A percentile compares a stretch with the other conserved stretches of the same genome.
Evolutionary conservation across 2,888 invertebrate genomes (phyloP).

Genomic region (Aromia moschata): DNA sequence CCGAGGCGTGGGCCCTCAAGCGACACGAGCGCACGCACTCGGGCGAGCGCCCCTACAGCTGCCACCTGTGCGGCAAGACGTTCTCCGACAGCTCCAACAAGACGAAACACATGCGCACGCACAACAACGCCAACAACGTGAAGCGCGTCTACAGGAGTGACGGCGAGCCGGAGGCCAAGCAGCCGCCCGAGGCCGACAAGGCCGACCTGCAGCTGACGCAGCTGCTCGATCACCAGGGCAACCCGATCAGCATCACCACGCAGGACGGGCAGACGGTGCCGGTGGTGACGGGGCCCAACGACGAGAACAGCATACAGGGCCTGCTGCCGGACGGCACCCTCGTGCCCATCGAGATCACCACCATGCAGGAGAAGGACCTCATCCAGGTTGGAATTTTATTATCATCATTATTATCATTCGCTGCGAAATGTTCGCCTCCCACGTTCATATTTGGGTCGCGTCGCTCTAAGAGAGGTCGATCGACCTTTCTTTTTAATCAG

Average conservation of each 20-base stretch:
- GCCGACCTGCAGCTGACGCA: constrained; percentile 56
- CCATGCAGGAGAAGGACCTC: constrained; percentile 26
- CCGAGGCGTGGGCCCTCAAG: constrained; percentile 72
- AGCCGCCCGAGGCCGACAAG: not conserved
- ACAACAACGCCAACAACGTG: constrained; percentile 32
- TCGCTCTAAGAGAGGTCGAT: not conserved
- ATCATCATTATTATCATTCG: too few relatives aligned
- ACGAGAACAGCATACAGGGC: constrained; percentile 63
- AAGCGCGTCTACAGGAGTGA: constrained; percentile 11
- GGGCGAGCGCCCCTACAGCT: constrained; percentile 75
- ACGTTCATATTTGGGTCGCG: not conserved
- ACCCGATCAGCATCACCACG: constrained; percentile 74
- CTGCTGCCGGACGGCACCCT: constrained; percentile 63
- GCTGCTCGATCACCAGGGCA: constrained; percentile 75
- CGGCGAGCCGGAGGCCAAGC: not conserved
- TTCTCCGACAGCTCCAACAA: constrained; percentile 83
- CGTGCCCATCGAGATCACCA: constrained; percentile 55
- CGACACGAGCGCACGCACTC: constrained; percentile 74
- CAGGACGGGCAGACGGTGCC: constrained; percentile 74
- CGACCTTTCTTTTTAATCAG: not conserved
- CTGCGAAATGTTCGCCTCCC: too few relatives aligned
- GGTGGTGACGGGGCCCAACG: constrained; percentile 67
- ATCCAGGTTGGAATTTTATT: constrained; percentile 26
- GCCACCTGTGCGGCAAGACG: constrained; percentile 75
- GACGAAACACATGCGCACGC: constrained; percentile 70